Evolutionary conservation across 2,797 vertebrate species (phyloP), one percentile per base, ranked within the genome.

Genomic region (Peromyscus attwateri): DNA sequence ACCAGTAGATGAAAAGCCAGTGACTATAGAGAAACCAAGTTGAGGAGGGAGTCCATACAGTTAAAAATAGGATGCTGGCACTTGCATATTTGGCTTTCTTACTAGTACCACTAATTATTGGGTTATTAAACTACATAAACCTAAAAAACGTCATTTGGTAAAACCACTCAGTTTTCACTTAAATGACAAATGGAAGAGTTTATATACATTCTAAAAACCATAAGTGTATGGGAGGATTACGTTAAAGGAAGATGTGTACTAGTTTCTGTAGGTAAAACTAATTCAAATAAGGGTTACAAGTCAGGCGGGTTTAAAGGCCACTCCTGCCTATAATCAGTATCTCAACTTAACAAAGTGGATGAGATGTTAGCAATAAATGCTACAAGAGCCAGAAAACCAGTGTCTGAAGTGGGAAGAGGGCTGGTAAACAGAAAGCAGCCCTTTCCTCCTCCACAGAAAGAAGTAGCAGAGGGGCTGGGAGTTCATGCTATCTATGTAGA

Each of bases 121-220:
- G 85, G 80, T 94, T 90, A 92, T 95, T 94, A 95, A 96, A 94
- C 95, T 88, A 64, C 43, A 2, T 79, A 95, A 95, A 91, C 85
- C 88, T 96, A 95, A 85, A 62, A 95, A 95, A 64, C 34, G 1
- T 96, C 94, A 92, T 95, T 88, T 84, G 85, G 92, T 85, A 92
- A 97, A 97, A 77, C 87, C 87, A 77, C 95, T 85, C 82, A 21
- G 46, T 91, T 96, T 96, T 95, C 94, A 96, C 88, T 92, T 79
- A 85, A 96, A 88, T 82, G 81, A 87, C 94, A 96, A 92, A 79
- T 96, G 92, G 89, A 89, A 95, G 76, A 91, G 71, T 94, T 96
- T 90, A 68, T 62, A 17, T 75, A 46, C 4, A 91, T 17, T 85
- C n/a, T 70, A 16, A 84, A 81, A 94, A 73, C 27, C 93, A 49